Evolutionary conservation across 2,888 invertebrate species (phyloP), one percentile per base, ranked within the genome.

Genomic region (Chouioia cunea): DNA sequence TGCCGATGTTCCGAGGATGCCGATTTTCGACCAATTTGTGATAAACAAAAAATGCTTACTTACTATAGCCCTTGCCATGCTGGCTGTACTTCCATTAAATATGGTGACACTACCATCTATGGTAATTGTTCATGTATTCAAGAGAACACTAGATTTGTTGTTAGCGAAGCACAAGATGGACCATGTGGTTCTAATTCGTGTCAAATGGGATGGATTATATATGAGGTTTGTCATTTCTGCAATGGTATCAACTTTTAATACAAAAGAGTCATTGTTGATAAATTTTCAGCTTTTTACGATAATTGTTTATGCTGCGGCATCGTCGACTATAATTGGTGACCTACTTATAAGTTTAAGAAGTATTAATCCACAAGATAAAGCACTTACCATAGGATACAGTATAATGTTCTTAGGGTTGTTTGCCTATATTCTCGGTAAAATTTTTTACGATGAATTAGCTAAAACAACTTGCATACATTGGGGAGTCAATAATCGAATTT

Each of bases 61-160:
- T 93, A 89, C 80, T 93, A 90, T 80, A 92, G 91, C 0, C 91
- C 93, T 0, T 93, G 93, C 82, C 90, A 91, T 78, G 93, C 93
- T 2, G 93, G 93, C 0, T 93, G 93, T 80, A 83, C 82, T 6
- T 76, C 79, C 2, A 79, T 86, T 57, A 77, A 84, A 2, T 76
- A 81, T n/a, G 82, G 87, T 71, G 86, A 84, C 75, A 75, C 86
- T 2, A 84, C 79, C 84, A 77, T 87, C 1, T 91, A 88, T 77
- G 83, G 84, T 43, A 87, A 87, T 46, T 91, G 91, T 78, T 85
- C 82, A 8, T 90, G 90, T 78, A 84, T 87, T 6, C 73, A 77
- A 54, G 76, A 79, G 1, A 53, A 74, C 72, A 79, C 78, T 23
- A 81, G 79, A 23, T 46, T 71, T 58, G 77, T 75, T 50, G 79